Evolutionary conservation across 1,140 invertebrate species (phyloP).

Genomic region (Periplaneta americana): DNA sequence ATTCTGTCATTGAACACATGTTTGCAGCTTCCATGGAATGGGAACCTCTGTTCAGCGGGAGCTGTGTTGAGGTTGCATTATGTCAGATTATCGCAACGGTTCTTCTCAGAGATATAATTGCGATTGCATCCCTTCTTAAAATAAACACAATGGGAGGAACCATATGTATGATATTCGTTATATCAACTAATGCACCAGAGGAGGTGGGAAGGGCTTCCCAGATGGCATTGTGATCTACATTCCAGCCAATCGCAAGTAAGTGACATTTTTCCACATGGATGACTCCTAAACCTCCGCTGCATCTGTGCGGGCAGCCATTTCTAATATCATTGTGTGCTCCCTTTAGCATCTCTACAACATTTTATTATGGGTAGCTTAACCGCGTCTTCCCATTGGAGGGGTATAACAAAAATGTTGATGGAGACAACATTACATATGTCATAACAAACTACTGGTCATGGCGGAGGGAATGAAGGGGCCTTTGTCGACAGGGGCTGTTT

Average conservation of each 20-base stretch:
- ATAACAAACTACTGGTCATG: not conserved
- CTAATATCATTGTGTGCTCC: not conserved
- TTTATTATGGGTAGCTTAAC: not conserved
- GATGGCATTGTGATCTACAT: not conserved
- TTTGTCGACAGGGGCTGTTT: no score
- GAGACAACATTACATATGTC: not conserved
- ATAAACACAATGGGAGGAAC: no score
- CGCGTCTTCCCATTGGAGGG: not conserved
- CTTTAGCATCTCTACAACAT: not conserved
- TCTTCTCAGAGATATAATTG: no score
- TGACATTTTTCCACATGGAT: not conserved
- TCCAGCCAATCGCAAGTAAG: not conserved
- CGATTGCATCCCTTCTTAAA: no score
- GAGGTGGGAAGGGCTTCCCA: no score
- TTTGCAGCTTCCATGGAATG: no score
- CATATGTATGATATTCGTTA: not conserved
- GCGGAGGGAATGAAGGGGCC: no score
- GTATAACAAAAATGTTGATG: not conserved
- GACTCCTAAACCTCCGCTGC: not conserved
- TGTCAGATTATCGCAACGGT: no score
- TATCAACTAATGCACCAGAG: not conserved
- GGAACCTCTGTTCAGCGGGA: no score
- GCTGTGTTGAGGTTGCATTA: no score
- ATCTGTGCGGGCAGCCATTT: not conserved
- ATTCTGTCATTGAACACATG: no score